Conservation (phyloP, 2,797 vertebrate genomes). For the Acanthiza pusilla region DNA sequence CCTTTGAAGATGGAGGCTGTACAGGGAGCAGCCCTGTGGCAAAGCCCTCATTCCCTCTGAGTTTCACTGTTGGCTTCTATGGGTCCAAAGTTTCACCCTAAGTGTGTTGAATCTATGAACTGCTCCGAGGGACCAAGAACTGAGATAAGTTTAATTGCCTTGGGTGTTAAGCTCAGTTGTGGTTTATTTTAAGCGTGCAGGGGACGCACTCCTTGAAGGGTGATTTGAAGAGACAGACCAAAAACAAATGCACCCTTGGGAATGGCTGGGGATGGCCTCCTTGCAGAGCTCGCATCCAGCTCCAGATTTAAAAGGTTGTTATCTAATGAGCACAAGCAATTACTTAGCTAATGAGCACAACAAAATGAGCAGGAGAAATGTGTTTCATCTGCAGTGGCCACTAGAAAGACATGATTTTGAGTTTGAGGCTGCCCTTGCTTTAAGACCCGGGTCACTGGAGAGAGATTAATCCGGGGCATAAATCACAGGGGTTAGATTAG, state of each 20-base stretch:
- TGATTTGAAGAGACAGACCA: slow-evolving; percentile 31
- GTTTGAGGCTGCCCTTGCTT: slow-evolving; percentile 20
- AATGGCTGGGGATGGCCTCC: not conserved
- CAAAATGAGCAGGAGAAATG: not conserved
- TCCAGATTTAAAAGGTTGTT: slow-evolving; percentile 2
- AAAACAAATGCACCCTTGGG: not conserved
- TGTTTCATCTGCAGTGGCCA: slow-evolving; percentile 6
- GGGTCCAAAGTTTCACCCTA: not conserved
- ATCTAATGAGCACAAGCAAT: slow-evolving; percentile 42
- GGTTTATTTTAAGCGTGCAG: not conserved
- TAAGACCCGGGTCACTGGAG: not conserved
- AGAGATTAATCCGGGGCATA: slow-evolving; percentile 38
- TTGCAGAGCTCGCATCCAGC: not conserved
- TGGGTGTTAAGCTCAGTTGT: slow-evolving; percentile 14
- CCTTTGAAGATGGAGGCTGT: slow-evolving; percentile 10
- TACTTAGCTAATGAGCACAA: slow-evolving; percentile 35
- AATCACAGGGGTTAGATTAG: slow-evolving; percentile 49
- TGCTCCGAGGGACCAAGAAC: not conserved
- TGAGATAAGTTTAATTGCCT: slow-evolving; percentile 30
- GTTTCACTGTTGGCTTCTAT: not conserved
- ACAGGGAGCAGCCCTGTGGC: not conserved
- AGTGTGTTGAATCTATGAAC: not conserved
- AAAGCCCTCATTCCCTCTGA: not conserved
- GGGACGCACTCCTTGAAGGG: not conserved
- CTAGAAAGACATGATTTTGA: slow-evolving; percentile 10